These are phyloP conservation scores for Zele albiditarsus DNA, from an alignment of 2,888 invertebrate species.

Conservation along the genomic window DNA sequence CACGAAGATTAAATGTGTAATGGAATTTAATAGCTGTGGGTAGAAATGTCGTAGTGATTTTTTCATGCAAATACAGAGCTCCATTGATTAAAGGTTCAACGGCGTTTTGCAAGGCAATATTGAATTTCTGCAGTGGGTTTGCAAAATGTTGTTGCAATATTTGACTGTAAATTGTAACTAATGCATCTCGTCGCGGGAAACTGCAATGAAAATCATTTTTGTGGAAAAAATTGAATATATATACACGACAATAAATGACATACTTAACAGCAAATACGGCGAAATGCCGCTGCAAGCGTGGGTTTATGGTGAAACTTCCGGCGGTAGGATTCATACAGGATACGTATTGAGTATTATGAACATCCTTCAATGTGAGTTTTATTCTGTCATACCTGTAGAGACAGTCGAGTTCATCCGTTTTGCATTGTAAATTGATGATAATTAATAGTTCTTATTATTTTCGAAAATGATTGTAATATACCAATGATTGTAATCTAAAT, in stretches of 20 bases:
- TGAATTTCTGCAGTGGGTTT: slow-evolving; percentile 81
- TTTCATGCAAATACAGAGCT: slow-evolving; percentile 85
- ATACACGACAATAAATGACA: slow-evolving; percentile 22
- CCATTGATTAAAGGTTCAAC: slow-evolving; percentile 79
- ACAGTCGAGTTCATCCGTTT: not conserved
- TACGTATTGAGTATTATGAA: slow-evolving; percentile 94
- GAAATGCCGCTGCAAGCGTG: slow-evolving; percentile 90
- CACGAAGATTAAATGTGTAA: slow-evolving; percentile 93
- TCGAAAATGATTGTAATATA: slow-evolving; percentile 60
- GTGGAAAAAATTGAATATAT: slow-evolving; percentile 42
- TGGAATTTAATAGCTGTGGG: slow-evolving; percentile 97
- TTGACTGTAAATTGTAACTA: slow-evolving; percentile 87
- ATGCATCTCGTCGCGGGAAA: slow-evolving; percentile 88
- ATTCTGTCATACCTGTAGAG: slow-evolving; percentile 84
- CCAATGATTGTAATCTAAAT: slow-evolving; percentile 96
- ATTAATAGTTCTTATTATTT: not conserved
- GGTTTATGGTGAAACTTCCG: slow-evolving; percentile 94
- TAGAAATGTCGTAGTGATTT: slow-evolving; percentile 84
- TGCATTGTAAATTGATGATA: not conserved
- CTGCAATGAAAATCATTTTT: slow-evolving; percentile 72
- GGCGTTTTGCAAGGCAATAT: slow-evolving; percentile 76
- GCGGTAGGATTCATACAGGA: slow-evolving; percentile 98
- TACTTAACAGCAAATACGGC: slow-evolving; percentile 89
- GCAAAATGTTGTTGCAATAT: slow-evolving; percentile 86
- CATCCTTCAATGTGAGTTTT: slow-evolving; percentile 90